Evolutionary conservation across 2,797 vertebrate species (phyloP).

Genomic region (Pogoniulus pusillus): DNA sequence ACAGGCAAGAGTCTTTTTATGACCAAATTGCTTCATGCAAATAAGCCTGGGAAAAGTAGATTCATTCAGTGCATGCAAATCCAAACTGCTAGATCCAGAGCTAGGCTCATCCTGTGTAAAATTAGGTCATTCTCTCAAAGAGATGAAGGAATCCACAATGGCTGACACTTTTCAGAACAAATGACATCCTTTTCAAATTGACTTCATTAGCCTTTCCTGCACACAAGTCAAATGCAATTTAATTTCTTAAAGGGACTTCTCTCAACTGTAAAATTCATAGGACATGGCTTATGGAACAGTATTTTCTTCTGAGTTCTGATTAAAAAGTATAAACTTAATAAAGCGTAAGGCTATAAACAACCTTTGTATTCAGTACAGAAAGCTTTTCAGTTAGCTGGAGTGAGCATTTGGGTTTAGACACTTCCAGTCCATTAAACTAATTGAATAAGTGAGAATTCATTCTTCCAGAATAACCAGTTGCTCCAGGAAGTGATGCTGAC

Average conservation of each 20-base stretch:
- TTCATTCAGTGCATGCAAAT: not conserved
- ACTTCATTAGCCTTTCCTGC: constrained; percentile 35
- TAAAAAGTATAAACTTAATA: constrained; percentile 44
- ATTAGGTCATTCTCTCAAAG: not conserved
- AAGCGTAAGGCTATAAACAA: not conserved
- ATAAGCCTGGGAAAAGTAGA: not conserved
- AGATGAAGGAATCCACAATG: constrained; percentile 3
- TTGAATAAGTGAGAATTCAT: constrained; percentile 23
- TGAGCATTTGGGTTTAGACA: constrained; percentile 24
- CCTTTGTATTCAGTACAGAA: constrained; percentile 41
- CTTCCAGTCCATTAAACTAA: constrained; percentile 63
- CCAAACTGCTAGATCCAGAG: constrained; percentile 8
- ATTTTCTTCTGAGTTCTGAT: constrained; percentile 22
- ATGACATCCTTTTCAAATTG: constrained; percentile 4
- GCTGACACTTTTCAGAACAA: constrained; percentile 14
- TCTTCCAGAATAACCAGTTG: constrained; percentile 54
- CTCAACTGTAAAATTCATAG: constrained; percentile 46
- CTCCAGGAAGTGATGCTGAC: constrained; percentile 31
- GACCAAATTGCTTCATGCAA: constrained; percentile 36
- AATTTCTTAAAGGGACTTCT: constrained; percentile 31
- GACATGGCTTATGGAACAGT: not conserved
- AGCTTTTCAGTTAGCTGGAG: constrained; percentile 21
- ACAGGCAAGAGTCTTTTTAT: constrained; percentile 18
- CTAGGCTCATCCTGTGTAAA: constrained; percentile 41
- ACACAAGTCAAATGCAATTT: constrained; percentile 32